phyloP scores from a whole-genome alignment of 2,797 vertebrate genomes.

The Trachops cirrhosus region DNA sequence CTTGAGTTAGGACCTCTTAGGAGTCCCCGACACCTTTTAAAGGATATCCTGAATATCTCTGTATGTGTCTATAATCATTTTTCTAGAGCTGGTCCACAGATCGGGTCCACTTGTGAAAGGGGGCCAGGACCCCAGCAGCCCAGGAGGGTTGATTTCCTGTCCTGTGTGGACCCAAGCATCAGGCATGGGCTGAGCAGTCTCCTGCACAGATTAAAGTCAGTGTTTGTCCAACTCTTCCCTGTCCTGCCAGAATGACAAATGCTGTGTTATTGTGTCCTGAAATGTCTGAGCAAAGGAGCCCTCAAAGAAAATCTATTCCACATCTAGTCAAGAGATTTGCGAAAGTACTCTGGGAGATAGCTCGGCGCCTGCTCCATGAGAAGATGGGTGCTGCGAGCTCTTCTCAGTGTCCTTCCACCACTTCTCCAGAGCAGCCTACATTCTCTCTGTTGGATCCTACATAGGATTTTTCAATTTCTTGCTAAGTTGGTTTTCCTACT shows the following conservation, averaged over 20 bases:
- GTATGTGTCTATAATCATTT: background rate
- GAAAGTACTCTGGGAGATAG: background rate
- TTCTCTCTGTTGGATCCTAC: background rate
- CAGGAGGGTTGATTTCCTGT: background rate
- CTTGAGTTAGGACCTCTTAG: background rate
- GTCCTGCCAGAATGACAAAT: background rate
- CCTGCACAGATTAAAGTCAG: background rate
- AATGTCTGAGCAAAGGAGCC: background rate
- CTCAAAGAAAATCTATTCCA: background rate
- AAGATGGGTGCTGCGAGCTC: background rate
- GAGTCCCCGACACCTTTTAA: background rate
- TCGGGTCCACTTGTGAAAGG: background rate
- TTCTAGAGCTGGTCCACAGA: background rate
- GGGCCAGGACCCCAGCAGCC: background rate
- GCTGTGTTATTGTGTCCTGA: background rate
- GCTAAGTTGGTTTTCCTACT: background rate
- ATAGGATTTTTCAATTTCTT: background rate
- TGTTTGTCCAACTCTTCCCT: background rate
- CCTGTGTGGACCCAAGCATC: background rate
- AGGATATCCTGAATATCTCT: background rate
- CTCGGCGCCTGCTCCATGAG: background rate
- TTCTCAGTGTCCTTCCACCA: background rate
- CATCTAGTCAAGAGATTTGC: background rate
- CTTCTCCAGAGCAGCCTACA: background rate
- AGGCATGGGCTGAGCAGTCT: background rate